Base-by-base conservation (phyloP, 2,797 vertebrate genomes). In the Pseudochaenichthys georgianus region DNA sequence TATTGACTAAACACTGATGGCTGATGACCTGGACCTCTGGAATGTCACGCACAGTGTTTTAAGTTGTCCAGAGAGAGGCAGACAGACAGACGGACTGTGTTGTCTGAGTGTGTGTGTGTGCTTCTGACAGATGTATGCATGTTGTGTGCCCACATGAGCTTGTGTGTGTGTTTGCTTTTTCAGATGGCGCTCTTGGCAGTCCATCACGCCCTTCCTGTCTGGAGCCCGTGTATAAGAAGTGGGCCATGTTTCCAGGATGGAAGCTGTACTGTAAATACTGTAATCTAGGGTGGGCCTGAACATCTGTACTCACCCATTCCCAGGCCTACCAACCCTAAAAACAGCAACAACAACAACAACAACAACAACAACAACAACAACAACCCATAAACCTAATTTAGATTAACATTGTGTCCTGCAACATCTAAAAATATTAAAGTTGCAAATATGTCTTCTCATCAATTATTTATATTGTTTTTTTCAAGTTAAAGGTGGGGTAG, bases 161-260 rank as follows among this genome's bases (percentile, higher is more conserved):
- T 58, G 28, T 62, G 42, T 34, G 17, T 15, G 52, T 45, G 47
- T 61, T 65, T 77, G 52, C 54, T 75, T 75, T 84, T 73, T 70
- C 77, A 78, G 73, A 62, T 62, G 64, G 67, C 47, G 55, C 78
- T 62, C 17, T 77, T 85, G 81, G 85, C 83, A 82, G 73, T 47
- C 15, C 3, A 52, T 58, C 0, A 50, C 21, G 45, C 72, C 78
- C 83, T 71, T 82, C 72, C 73, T 81, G 60, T 70, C 41, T 66
- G 67, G 78, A 70, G 51, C 62, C 38, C 42, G 45, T 58, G 48
- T 43, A 59, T 62, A 73, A 83, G 75, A 89, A 86, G 72, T 89
- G 80, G 84, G 81, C 54, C 85, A 78, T 60, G 77, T 77, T 81
- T 88, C 73, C 85, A 80, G 66, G 80, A 81, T 72, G 68, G 75